These are phyloP conservation scores for Drosophila pachea DNA, from an alignment of 1,140 invertebrate genomes.

Conservation along the genomic window DNA sequence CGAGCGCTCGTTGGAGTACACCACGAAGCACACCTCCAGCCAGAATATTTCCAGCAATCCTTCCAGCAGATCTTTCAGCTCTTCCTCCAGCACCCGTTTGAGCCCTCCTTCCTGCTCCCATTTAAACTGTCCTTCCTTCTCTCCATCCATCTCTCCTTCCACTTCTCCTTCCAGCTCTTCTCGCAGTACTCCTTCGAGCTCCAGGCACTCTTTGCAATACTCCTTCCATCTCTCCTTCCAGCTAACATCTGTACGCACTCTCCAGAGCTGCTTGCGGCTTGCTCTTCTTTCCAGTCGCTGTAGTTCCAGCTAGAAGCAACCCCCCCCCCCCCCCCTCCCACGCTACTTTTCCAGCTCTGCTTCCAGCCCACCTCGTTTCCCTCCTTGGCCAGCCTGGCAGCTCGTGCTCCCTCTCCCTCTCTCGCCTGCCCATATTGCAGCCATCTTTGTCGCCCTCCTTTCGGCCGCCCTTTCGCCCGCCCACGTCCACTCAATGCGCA, in stretches of 20 bases:
- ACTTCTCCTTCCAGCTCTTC: too few relatives aligned
- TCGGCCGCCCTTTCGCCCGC: background rate
- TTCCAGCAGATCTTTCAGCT: too few relatives aligned
- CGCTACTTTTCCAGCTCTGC: background rate
- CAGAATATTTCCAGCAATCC: background rate
- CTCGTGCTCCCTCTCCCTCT: too few relatives aligned
- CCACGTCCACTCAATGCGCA: slow-evolving; percentile 13
- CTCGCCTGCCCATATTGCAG: too few relatives aligned
- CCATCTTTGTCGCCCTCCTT: too few relatives aligned
- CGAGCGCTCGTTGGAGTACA: background rate
- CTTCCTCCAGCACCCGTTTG: background rate
- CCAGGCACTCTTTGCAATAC: background rate
- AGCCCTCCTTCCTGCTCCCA: background rate
- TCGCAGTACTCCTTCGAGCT: background rate
- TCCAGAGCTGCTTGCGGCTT: too few relatives aligned
- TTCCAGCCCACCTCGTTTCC: background rate
- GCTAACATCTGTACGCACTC: too few relatives aligned
- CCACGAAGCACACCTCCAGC: too few relatives aligned
- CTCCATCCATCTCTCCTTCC: background rate
- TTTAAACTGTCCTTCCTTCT: background rate
- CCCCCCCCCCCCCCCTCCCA: too few relatives aligned
- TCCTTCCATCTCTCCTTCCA: background rate
- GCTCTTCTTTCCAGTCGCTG: background rate
- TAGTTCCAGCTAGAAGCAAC: too few relatives aligned
- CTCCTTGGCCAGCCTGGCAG: background rate